A percentile compares a stretch with the other conserved stretches of the same genome.
Evolutionary conservation across 2,797 vertebrate species (phyloP).

Genomic region (Anguilla megastoma): DNA sequence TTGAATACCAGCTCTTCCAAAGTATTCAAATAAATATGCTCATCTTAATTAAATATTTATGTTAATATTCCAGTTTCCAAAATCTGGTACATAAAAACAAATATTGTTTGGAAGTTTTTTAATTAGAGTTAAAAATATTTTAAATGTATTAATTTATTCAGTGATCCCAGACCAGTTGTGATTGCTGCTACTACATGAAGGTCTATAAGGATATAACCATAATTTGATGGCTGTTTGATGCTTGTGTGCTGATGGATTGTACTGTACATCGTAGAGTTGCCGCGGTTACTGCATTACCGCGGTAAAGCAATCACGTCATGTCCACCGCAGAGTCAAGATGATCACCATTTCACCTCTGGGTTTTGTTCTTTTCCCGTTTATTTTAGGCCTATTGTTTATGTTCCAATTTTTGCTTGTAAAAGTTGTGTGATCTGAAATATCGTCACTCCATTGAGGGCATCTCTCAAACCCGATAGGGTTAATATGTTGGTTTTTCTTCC

Average conservation of each 20-base stretch:
- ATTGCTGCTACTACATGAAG: background rate
- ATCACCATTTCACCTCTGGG: too few relatives aligned
- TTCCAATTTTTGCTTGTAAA: too few relatives aligned
- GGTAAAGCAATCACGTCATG: too few relatives aligned
- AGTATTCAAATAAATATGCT: background rate
- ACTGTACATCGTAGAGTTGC: background rate
- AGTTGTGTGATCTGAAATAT: too few relatives aligned
- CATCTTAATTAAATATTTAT: background rate
- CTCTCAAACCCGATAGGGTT: too few relatives aligned
- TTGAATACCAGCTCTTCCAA: slow-evolving; percentile 8
- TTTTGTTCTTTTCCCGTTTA: too few relatives aligned
- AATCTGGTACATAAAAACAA: background rate
- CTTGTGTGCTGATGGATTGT: background rate
- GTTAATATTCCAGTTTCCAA: background rate
- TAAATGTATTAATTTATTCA: background rate
- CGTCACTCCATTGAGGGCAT: too few relatives aligned
- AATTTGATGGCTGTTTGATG: background rate
- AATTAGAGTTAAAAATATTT: background rate
- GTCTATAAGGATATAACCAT: background rate
- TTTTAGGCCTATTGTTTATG: too few relatives aligned
- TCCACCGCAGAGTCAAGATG: too few relatives aligned
- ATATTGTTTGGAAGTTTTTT: background rate
- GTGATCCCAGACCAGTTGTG: background rate
- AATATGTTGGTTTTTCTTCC: too few relatives aligned
- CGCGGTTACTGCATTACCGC: too few relatives aligned